phyloP scores from a whole-genome alignment of 1,140 invertebrate genomes.

The Theocolax elegans region DNA sequence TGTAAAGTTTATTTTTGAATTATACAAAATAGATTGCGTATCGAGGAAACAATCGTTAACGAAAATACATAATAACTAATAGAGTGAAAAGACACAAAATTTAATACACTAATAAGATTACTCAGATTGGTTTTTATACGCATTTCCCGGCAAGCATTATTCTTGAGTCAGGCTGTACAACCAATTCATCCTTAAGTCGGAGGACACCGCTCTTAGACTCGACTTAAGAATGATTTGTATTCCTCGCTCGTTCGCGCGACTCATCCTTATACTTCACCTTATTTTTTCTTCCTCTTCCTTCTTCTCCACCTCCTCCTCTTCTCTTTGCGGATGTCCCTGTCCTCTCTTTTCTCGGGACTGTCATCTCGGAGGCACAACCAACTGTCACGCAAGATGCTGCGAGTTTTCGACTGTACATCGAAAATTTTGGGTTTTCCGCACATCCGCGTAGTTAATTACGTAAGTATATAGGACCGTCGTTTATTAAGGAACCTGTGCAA shows the following conservation, averaged over 20 bases:
- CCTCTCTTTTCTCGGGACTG: neutral
- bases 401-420: neutral
- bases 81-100: too few species aligned
- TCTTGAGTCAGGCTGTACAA: constrained; percentile 6
- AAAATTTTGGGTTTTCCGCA: constrained; percentile 9
- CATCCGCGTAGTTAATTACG: constrained; percentile 14
- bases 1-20: too few species aligned
- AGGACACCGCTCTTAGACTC: constrained; percentile 29
- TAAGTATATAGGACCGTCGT: constrained; percentile 27
- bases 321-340: constrained; percentile 18
- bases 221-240: constrained; percentile 49
- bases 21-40: too few species aligned
- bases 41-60: too few species aligned
- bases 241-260: constrained; percentile 16
- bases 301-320: constrained; percentile 5
- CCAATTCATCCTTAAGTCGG: constrained; percentile 26
- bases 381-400: neutral
- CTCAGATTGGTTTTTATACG: neutral
- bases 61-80: too few species aligned
- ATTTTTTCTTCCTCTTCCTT: constrained; percentile 12
- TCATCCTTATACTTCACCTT: constrained; percentile 27
- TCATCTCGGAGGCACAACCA: neutral
- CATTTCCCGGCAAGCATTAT: constrained; percentile 31
- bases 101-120: constrained; percentile 16
- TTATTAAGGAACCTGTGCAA: constrained; percentile 18